phyloP scores from a whole-genome alignment of 2,113 vertebrate species.

The Nannospalax galili region DNA sequence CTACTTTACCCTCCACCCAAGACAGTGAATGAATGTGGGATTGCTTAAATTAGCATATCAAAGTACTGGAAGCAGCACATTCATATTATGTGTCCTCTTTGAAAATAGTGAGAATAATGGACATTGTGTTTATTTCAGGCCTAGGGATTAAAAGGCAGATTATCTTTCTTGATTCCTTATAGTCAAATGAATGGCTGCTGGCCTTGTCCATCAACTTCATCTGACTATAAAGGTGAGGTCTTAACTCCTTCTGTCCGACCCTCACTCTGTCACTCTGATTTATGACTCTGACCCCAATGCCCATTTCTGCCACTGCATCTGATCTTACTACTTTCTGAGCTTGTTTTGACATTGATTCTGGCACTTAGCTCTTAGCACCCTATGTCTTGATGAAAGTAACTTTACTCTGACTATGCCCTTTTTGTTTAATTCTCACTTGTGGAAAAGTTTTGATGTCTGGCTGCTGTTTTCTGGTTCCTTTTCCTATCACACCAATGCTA shows the following conservation, averaged over 20 bases:
- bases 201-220: background rate
- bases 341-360: background rate
- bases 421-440: background rate
- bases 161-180: background rate
- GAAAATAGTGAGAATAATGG: no score
- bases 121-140: no score
- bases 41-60: no score
- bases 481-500: no score
- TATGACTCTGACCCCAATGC: background rate
- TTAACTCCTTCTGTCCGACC: background rate
- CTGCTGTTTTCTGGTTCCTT: background rate
- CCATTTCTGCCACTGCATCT: background rate
- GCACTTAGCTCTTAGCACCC: background rate
- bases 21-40: no score
- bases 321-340: background rate
- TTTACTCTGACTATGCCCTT: background rate
- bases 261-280: background rate
- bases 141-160: no score
- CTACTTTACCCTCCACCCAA: no score
- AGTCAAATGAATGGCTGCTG: background rate
- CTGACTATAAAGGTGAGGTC: background rate
- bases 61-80: no score
- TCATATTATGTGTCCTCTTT: no score
- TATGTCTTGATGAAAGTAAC: background rate
- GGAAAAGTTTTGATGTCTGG: background rate